Evolutionary conservation across 2,113 vertebrate species (phyloP).

Genomic region (Oxyura jamaicensis): DNA sequence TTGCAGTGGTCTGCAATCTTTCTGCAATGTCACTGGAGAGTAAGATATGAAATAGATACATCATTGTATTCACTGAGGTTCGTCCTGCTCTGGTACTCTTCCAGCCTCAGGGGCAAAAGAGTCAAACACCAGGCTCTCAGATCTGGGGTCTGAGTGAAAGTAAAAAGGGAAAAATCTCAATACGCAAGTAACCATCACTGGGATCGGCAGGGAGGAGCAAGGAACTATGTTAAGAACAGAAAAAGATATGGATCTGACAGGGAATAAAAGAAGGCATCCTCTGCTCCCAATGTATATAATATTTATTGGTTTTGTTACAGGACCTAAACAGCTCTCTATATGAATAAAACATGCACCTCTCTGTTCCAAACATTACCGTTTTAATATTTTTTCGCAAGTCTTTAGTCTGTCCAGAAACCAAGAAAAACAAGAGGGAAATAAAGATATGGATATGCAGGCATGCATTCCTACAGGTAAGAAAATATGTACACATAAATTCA

Average conservation of each 20-base stretch:
- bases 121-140: not conserved
- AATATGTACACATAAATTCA: not conserved
- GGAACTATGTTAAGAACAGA: not conserved
- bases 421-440: not conserved
- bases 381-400: not conserved
- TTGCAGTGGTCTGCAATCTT: not conserved
- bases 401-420: not conserved
- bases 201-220: not conserved
- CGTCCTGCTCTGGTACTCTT: not conserved
- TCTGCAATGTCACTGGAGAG: not conserved
- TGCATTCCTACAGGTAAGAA: not conserved
- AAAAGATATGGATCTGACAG: not conserved
- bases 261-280: not conserved
- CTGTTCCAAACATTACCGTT: not conserved
- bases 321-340: not conserved
- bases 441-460: not conserved
- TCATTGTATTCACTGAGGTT: not conserved
- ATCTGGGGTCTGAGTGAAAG: not conserved
- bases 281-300: not conserved
- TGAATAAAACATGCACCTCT: not conserved
- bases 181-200: not conserved
- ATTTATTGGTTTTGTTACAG: not conserved
- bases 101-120: constrained; percentile 31
- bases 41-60: constrained; percentile 19
- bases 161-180: not conserved